phyloP scores from a whole-genome alignment of 1,140 invertebrate genomes.

The Diorhabda carinulata region DNA sequence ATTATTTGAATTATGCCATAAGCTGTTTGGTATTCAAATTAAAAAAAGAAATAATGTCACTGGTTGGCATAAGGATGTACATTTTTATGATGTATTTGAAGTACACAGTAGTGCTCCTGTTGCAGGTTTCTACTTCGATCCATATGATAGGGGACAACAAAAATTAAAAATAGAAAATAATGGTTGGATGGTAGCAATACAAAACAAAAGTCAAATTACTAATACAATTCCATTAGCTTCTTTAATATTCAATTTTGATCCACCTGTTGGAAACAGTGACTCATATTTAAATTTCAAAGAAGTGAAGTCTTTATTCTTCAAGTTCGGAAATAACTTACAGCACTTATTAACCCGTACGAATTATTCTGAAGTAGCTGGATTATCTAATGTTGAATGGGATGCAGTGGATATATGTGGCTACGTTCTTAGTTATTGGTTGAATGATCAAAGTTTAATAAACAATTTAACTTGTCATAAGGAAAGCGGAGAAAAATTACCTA shows the following conservation, averaged over 20 bases:
- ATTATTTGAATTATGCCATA: constrained; percentile 69
- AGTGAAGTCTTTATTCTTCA: constrained; percentile 71
- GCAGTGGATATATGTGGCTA: constrained; percentile 73
- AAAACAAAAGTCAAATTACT: constrained; percentile 61
- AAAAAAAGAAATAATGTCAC: constrained; percentile 62
- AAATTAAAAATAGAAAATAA: constrained; percentile 56
- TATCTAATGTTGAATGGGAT: constrained; percentile 89
- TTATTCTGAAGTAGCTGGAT: constrained; percentile 78
- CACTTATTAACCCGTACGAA: constrained; percentile 74
- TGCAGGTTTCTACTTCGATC: constrained; percentile 80
- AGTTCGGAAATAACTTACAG: constrained; percentile 81
- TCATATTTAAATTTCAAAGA: constrained; percentile 73
- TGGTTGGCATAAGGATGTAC: constrained; percentile 82
- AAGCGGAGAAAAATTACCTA: constrained; percentile 66
- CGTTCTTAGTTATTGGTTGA: constrained; percentile 79
- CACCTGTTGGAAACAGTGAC: constrained; percentile 58
- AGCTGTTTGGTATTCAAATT: constrained; percentile 80
- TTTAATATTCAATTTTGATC: constrained; percentile 77
- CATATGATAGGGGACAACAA: constrained; percentile 62
- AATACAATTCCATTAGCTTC: constrained; percentile 67
- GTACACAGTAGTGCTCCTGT: constrained; percentile 61
- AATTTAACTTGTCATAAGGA: constrained; percentile 69
- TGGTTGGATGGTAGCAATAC: constrained; percentile 66
- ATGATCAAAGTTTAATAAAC: constrained; percentile 65
- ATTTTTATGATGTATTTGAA: constrained; percentile 78